These are phyloP conservation scores for Sebastolobus alascanus DNA, from an alignment of 2,797 vertebrate species.

Conservation along the genomic window DNA sequence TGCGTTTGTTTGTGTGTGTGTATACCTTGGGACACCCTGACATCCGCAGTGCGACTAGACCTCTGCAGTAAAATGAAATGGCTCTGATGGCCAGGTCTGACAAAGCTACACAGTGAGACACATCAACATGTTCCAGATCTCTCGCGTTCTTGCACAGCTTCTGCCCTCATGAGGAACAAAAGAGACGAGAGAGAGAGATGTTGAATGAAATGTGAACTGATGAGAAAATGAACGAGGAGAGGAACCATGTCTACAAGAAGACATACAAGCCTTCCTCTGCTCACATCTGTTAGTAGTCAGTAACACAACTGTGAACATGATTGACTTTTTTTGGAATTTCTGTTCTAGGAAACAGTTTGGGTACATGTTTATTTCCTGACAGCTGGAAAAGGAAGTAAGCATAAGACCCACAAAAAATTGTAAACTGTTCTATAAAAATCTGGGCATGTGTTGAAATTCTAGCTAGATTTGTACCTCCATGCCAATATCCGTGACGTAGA, in stretches of 20 bases:
- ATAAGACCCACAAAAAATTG: neutral
- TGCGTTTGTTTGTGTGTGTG: neutral
- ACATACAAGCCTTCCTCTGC: neutral
- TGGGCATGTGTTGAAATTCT: conserved; percentile 8
- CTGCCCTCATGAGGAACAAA: conserved; percentile 68
- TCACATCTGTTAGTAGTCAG: neutral
- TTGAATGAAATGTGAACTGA: neutral
- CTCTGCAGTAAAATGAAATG: conserved; percentile 83
- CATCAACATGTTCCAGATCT: conserved; percentile 82
- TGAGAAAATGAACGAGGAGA: neutral
- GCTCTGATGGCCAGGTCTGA: conserved; percentile 81
- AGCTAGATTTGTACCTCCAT: conserved; percentile 76
- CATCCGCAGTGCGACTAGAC: conserved; percentile 77
- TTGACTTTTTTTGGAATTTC: neutral
- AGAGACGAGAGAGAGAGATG: neutral
- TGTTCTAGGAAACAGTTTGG: conserved; percentile 12
- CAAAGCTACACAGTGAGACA: conserved; percentile 85
- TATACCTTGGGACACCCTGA: conserved; percentile 86
- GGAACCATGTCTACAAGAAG: neutral
- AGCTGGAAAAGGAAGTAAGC: conserved; percentile 10
- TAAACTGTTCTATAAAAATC: conserved; percentile 14
- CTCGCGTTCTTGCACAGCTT: conserved; percentile 81
- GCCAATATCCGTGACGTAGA: conserved; percentile 82
- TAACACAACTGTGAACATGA: neutral
- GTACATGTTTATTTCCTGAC: conserved; percentile 8